Evolutionary conservation across 1,140 invertebrate genomes (phyloP).

Genomic region (Drosophila littoralis): DNA sequence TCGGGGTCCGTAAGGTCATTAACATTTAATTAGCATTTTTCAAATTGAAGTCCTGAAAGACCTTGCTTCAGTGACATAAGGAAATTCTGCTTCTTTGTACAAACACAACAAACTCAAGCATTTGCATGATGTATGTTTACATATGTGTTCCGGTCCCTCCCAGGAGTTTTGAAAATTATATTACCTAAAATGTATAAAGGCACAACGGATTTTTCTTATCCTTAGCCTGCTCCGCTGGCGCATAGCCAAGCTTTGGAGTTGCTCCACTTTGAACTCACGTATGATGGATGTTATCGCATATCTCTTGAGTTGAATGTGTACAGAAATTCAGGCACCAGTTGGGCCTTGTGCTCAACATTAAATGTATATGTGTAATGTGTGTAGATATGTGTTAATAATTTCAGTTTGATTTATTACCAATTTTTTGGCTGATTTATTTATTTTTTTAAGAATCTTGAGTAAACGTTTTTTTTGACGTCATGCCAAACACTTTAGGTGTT

Average conservation of each 20-base stretch:
- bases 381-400: slow-evolving; percentile 28
- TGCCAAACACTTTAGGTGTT: too few relatives aligned
- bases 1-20: not conserved
- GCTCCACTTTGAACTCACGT: not conserved
- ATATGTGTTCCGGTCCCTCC: not conserved
- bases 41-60: slow-evolving; percentile 1
- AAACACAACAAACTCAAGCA: slow-evolving; percentile 1
- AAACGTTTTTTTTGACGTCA: slow-evolving; percentile 1
- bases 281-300: slow-evolving; percentile 43
- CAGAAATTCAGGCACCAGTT: slow-evolving; percentile 26
- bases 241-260: not conserved
- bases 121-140: slow-evolving; percentile 11
- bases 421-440: not conserved
- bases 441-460: slow-evolving; percentile 11
- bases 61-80: not conserved
- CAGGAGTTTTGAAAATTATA: slow-evolving; percentile 35
- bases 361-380: not conserved
- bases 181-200: slow-evolving; percentile 23
- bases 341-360: slow-evolving; percentile 17
- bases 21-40: slow-evolving; percentile 9
- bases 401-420: slow-evolving; percentile 42
- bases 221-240: not conserved
- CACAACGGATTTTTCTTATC: not conserved
- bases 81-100: not conserved
- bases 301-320: slow-evolving; percentile 11